Evolutionary conservation across 2,888 invertebrate species (phyloP).

Genomic region (Lumbricus terrestris): DNA sequence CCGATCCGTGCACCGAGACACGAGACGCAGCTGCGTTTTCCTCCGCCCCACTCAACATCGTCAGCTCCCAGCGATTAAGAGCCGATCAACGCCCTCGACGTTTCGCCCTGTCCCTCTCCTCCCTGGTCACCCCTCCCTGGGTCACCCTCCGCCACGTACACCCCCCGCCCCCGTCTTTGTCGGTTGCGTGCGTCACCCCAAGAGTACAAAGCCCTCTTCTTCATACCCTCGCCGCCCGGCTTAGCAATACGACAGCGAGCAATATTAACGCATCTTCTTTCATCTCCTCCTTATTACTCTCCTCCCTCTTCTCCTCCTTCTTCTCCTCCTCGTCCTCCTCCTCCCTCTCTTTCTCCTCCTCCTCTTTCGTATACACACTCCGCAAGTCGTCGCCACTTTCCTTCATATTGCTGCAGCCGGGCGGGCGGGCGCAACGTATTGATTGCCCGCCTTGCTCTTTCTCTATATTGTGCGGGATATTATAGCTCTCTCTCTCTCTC

Average conservation of each 20-base stretch:
- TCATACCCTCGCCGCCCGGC: background rate
- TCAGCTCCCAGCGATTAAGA: background rate
- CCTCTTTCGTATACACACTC: background rate
- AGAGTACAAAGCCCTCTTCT: background rate
- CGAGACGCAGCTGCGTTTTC: background rate
- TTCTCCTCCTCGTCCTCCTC: background rate
- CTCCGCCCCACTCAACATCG: background rate
- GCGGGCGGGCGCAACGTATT: background rate
- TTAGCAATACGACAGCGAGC: background rate
- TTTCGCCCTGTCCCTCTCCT: background rate
- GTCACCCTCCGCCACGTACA: background rate
- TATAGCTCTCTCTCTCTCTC: no score
- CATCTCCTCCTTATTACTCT: background rate
- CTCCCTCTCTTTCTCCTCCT: background rate
- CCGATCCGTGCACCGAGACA: no score
- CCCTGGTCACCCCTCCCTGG: background rate
- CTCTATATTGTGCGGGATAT: background rate
- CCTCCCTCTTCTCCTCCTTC: background rate
- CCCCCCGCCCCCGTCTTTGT: background rate
- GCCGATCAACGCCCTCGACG: background rate
- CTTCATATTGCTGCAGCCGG: background rate
- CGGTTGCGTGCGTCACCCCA: background rate
- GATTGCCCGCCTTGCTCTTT: background rate
- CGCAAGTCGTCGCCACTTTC: background rate
- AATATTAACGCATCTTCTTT: background rate